These are phyloP conservation scores for Charaxes varanes DNA, from an alignment of 1,140 invertebrate genomes.

Conservation along the genomic window DNA sequence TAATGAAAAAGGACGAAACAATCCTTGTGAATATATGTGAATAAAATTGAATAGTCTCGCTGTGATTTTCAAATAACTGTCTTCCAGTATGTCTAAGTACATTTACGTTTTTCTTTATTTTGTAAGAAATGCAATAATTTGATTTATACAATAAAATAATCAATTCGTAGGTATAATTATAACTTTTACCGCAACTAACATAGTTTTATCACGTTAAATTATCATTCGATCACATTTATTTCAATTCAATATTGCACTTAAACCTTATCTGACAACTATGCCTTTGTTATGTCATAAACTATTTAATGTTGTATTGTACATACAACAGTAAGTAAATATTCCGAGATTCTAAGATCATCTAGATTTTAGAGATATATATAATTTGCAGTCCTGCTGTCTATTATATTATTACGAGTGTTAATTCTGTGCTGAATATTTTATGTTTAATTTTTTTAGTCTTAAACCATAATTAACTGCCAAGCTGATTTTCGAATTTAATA, in stretches of 20 bases:
- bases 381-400: too few species aligned
- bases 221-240: conserved; percentile 14
- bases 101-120: too few species aligned
- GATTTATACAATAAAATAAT: background rate
- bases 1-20: conserved; percentile 33
- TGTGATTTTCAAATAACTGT: background rate
- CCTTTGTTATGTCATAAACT: conserved; percentile 39
- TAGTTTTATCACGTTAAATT: too few species aligned
- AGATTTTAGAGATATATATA: too few species aligned
- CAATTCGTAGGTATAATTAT: background rate
- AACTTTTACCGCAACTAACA: background rate
- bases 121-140: background rate
- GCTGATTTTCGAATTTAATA: too few species aligned
- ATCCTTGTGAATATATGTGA: too few species aligned
- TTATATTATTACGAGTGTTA: too few species aligned
- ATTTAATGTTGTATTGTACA: conserved; percentile 12
- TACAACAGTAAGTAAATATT: conserved; percentile 15
- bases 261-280: conserved; percentile 33
- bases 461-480: too few species aligned
- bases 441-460: too few species aligned
- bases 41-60: too few species aligned
- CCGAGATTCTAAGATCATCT: background rate
- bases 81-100: too few species aligned
- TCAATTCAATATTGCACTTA: conserved; percentile 16
- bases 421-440: too few species aligned